phyloP scores from a whole-genome alignment of 2,797 vertebrate genomes.

The Pampus argenteus region DNA sequence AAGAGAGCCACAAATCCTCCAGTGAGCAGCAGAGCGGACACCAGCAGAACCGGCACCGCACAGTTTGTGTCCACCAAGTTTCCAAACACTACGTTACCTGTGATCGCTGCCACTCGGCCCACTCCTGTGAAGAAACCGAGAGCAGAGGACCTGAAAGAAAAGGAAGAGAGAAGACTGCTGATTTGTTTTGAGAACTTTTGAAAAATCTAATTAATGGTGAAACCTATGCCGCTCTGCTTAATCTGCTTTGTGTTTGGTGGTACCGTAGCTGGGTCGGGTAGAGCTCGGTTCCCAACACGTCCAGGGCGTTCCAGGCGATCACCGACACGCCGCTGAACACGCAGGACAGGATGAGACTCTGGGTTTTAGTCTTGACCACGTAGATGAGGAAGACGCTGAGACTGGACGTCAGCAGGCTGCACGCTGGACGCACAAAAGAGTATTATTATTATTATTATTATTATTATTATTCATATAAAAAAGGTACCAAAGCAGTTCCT shows the following conservation, averaged over 20 bases:
- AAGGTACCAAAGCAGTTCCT: no score
- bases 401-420: slow-evolving; percentile 82
- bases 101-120: slow-evolving; percentile 82
- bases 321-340: slow-evolving; percentile 85
- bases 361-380: slow-evolving; percentile 78
- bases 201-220: not conserved
- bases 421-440: slow-evolving; percentile 68
- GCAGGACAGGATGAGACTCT: slow-evolving; percentile 83
- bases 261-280: slow-evolving; percentile 86
- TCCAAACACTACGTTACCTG: slow-evolving; percentile 83
- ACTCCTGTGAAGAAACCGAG: slow-evolving; percentile 85
- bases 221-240: not conserved
- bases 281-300: slow-evolving; percentile 84
- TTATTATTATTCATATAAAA: no score
- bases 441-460: no score
- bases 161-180: not conserved
- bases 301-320: slow-evolving; percentile 85
- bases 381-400: slow-evolving; percentile 85
- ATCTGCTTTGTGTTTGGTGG: not conserved
- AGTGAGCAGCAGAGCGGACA: slow-evolving; percentile 78
- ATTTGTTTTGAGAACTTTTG: not conserved
- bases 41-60: slow-evolving; percentile 81
- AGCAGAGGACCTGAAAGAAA: slow-evolving; percentile 79
- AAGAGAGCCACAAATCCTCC: slow-evolving; percentile 77
- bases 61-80: slow-evolving; percentile 82